A percentile compares a stretch with the other conserved stretches of the same genome.
Evolutionary conservation across 2,113 vertebrate genomes (phyloP).

Genomic region (Nyctibius bracteatus): DNA sequence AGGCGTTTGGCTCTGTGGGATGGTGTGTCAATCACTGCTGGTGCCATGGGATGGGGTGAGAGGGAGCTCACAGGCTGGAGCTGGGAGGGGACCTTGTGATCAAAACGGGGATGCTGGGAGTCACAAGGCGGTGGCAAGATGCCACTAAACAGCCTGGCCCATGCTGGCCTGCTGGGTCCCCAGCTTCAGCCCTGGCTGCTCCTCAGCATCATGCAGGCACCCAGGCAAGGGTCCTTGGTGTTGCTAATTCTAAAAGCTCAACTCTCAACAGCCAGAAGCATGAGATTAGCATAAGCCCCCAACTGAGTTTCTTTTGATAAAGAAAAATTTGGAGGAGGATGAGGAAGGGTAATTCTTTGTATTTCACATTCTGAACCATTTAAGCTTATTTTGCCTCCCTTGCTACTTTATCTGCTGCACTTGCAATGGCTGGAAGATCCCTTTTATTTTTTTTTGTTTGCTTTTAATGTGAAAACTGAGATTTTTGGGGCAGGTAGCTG

Average conservation of each 20-base stretch:
- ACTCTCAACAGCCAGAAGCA: not conserved
- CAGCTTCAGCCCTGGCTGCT: not conserved
- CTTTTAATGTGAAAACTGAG: not conserved
- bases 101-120: not conserved
- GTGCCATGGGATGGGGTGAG: not conserved
- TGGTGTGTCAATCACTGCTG: fast-evolving
- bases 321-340: not conserved
- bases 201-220: not conserved
- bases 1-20: not conserved
- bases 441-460: not conserved
- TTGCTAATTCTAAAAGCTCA: not conserved
- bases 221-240: not conserved
- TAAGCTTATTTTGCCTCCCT: not conserved
- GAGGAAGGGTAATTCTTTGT: not conserved
- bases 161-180: fast-evolving
- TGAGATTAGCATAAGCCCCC: not conserved
- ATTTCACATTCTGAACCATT: not conserved
- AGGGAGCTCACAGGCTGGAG: not conserved
- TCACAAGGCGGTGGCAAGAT: not conserved
- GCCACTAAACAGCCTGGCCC: not conserved
- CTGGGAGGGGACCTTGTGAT: not conserved
- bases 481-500: not conserved
- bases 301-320: not conserved
- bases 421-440: not conserved
- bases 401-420: not conserved